Base-by-base conservation (phyloP, 2,888 invertebrate species). In the Sarcophaga subvicina region DNA sequence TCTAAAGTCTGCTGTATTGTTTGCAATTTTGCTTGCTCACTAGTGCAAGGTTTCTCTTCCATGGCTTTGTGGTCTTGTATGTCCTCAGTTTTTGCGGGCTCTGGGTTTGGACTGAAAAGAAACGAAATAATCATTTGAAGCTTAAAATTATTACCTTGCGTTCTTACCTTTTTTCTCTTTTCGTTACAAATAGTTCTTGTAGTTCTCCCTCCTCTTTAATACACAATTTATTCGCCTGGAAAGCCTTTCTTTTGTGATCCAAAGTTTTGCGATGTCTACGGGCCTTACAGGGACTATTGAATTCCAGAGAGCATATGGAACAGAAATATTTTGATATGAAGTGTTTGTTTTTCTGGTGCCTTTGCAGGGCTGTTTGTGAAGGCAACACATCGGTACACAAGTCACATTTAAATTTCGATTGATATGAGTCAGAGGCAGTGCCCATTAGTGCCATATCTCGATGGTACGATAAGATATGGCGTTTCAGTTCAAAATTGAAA, bases 401-500 rank as follows among this genome's bases (percentile, higher is more conserved):
- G 12, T 93, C 91, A 89, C 97, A 97, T 47, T 93, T 93, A 85
- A 95, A 95, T 17, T 95, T 94, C 75, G 95, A 95, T 90, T 96
- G 96, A 90, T 96, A 96, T 27, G 93, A 94, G 89, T 96, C 95
- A 4, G 95, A 94, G 0, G 95, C 95, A 0, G 95, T 95, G 12
- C 94, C 92, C 0, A 93, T 91, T 47, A 90, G 86, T 10, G 94
- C 90, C 89, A 94, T 94, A 90, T 96, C 97, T 4, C 94, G 93
- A 82, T 92, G 92, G 91, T 96, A 97, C 14, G 94, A 92, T 4
- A 87, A 86, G 47, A 90, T 86, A 66, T 92, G 92, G 0, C 80
- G 86, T 73, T 96, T 95, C 54, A 98, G 92, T 91, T 97, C 96
- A 12, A 96, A 94, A 88, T 97, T 98, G 90, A 96, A 96, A 20